Evolutionary conservation across 2,888 invertebrate genomes (phyloP).

Genomic region (Drosophila emarginata): DNA sequence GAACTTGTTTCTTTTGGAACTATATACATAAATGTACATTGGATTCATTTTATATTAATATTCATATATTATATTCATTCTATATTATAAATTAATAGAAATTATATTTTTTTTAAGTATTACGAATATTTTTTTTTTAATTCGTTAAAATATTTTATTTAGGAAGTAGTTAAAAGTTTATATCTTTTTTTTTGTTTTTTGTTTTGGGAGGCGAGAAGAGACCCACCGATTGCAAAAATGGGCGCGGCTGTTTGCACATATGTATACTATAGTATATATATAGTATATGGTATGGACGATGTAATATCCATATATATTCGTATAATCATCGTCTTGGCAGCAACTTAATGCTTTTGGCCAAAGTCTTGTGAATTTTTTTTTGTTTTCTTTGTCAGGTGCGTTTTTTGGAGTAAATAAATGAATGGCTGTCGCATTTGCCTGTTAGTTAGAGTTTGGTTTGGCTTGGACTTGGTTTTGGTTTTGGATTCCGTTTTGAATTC

Average conservation of each 20-base stretch:
- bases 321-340: conserved; percentile 25
- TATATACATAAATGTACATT: too few species aligned
- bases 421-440: conserved; percentile 39
- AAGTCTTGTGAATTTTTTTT: conserved; percentile 21
- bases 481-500: conserved; percentile 16
- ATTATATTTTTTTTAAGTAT: too few species aligned
- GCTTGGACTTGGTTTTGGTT: conserved; percentile 28
- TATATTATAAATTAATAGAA: too few species aligned
- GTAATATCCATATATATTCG: conserved; percentile 1
- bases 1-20: too few species aligned
- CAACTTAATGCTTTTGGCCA: conserved; percentile 35
- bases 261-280: neutral
- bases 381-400: conserved; percentile 45
- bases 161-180: neutral
- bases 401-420: conserved; percentile 46
- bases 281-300: neutral
- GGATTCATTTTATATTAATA: too few species aligned
- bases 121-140: too few species aligned
- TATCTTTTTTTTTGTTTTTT: neutral
- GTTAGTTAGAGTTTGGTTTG: conserved; percentile 38
- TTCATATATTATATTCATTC: too few species aligned
- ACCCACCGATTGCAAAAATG: neutral
- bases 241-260: neutral
- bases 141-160: neutral
- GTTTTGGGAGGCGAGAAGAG: neutral